Conservation (phyloP, 2,113 vertebrate genomes). For the Panurus biarmicus region DNA sequence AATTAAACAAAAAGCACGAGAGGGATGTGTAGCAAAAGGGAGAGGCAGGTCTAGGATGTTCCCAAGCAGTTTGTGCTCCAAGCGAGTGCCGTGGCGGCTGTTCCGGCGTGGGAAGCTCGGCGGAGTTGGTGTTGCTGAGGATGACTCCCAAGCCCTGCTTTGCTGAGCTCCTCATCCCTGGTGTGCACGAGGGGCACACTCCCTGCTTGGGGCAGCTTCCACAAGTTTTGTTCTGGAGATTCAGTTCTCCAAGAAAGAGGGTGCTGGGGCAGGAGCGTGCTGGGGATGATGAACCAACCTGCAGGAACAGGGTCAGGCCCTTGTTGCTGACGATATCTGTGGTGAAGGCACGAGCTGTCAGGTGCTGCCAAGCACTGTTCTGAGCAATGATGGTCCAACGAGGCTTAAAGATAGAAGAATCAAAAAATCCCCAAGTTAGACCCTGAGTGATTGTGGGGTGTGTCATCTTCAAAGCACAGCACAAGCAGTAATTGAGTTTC, state of each 20-base stretch:
- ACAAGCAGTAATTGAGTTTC: neutral
- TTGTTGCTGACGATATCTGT: neutral
- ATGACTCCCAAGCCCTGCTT: neutral
- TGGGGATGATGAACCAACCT: neutral
- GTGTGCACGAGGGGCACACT: fast-evolving
- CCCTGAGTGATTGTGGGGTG: neutral
- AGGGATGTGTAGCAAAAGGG: neutral
- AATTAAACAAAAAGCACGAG: neutral
- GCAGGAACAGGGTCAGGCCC: neutral
- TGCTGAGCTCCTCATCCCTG: neutral
- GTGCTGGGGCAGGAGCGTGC: fast-evolving
- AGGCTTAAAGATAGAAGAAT: neutral
- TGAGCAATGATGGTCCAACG: neutral
- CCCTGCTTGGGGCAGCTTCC: neutral
- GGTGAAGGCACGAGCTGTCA: fast-evolving
- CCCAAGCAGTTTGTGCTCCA: neutral
- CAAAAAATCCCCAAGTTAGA: neutral
- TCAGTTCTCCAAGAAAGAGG: neutral
- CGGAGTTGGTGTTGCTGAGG: fast-evolving
- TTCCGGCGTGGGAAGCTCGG: fast-evolving
- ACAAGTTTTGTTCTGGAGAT: neutral
- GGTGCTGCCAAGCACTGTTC: neutral
- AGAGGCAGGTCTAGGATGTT: neutral
- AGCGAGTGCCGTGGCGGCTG: fast-evolving
- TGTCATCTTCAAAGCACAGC: neutral